These are phyloP conservation scores for Balaeniceps rex DNA, from an alignment of 2,113 vertebrate species.

Conservation along the genomic window DNA sequence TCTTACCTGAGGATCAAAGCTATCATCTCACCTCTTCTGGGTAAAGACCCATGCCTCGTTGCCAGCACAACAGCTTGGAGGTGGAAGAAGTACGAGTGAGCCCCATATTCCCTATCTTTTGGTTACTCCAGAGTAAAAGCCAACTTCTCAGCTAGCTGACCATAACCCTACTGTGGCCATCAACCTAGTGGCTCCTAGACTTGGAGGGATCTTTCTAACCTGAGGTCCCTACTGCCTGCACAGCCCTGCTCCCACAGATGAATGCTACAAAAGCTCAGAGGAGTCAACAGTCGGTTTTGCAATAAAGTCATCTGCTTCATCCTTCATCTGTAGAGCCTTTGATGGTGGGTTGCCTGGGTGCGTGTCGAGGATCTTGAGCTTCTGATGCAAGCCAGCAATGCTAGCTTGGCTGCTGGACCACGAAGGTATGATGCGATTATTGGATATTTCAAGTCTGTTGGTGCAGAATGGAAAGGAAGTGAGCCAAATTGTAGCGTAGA, in stretches of 20 bases:
- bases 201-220: neutral
- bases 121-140: neutral
- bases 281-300: rapidly evolving
- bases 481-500: rapidly evolving
- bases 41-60: neutral
- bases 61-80: neutral
- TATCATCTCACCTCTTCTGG: neutral
- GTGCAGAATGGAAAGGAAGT: neutral
- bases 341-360: neutral
- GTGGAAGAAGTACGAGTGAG: neutral
- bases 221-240: neutral
- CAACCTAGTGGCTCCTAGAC: rapidly evolving
- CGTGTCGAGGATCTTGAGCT: neutral
- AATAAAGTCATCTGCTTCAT: no score
- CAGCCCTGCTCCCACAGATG: neutral
- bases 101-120: neutral
- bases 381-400: neutral
- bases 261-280: neutral
- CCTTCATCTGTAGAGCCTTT: neutral
- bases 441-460: neutral
- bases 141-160: neutral
- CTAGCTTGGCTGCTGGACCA: neutral
- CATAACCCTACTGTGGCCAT: neutral
- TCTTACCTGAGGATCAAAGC: neutral
- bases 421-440: rapidly evolving